Evolutionary conservation across 2,888 invertebrate genomes (phyloP).

Genomic region (Amphipoea oculea): DNA sequence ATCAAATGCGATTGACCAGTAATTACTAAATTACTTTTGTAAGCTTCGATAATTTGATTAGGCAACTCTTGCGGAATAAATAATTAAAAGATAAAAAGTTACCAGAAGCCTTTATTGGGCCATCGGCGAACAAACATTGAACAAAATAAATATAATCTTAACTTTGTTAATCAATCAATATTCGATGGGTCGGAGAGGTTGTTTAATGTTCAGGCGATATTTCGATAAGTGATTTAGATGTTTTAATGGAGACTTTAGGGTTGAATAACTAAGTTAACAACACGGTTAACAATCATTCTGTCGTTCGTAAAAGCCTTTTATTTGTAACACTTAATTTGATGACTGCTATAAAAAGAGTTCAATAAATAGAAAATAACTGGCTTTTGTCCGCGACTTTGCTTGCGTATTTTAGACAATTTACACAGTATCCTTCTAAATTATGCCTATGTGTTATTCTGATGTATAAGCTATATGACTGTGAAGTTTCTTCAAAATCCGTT

Average conservation of each 20-base stretch:
- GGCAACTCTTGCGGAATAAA: constrained; percentile 54
- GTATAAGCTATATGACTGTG: background rate
- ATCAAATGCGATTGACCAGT: constrained; percentile 31
- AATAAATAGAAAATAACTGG: constrained; percentile 2
- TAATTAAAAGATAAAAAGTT: constrained; percentile 57
- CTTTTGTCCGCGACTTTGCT: no score
- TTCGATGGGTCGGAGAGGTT: constrained; percentile 32
- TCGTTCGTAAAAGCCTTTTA: constrained; percentile 10
- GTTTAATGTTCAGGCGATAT: constrained; percentile 43
- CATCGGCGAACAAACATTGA: constrained; percentile 39
- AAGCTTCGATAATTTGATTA: constrained; percentile 31
- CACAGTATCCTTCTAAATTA: background rate
- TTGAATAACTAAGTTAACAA: constrained; percentile 11
- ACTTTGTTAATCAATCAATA: constrained; percentile 57
- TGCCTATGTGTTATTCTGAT: background rate
- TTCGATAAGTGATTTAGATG: constrained; percentile 38
- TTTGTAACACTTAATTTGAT: background rate
- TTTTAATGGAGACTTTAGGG: constrained; percentile 21
- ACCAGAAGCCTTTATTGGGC: constrained; percentile 31
- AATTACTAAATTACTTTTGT: constrained; percentile 47
- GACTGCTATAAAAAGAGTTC: background rate
- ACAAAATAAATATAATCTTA: constrained; percentile 47
- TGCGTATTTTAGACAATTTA: background rate
- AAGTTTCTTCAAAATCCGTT: background rate
- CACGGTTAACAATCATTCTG: background rate